Evolutionary conservation across 1,140 invertebrate species (phyloP).

Genomic region (Leptinotarsa defecta): DNA sequence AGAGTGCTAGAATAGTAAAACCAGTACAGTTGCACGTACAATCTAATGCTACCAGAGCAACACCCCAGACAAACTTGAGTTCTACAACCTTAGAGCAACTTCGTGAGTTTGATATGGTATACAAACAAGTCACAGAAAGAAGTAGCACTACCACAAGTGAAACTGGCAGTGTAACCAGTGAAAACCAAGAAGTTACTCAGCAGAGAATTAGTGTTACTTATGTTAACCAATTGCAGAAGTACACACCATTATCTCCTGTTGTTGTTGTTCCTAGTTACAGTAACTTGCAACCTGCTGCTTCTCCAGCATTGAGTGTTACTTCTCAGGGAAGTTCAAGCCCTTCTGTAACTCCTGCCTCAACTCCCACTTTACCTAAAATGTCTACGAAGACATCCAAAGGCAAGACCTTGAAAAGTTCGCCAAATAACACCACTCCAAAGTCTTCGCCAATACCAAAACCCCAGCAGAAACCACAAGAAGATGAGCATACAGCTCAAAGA

Average conservation of each 20-base stretch:
- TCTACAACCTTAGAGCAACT: slow-evolving; percentile 74
- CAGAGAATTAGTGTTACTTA: slow-evolving; percentile 57
- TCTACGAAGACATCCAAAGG: slow-evolving; percentile 62
- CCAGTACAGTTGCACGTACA: slow-evolving; percentile 63
- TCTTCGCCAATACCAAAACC: slow-evolving; percentile 68
- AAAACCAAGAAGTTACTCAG: slow-evolving; percentile 39
- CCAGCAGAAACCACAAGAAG: slow-evolving; percentile 78
- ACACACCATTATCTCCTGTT: slow-evolving; percentile 61
- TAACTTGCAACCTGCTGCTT: slow-evolving; percentile 62
- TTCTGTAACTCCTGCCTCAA: slow-evolving; percentile 61
- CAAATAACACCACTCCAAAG: slow-evolving; percentile 61
- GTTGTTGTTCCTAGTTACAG: slow-evolving; percentile 65
- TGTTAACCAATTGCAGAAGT: slow-evolving; percentile 60
- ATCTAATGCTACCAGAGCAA: slow-evolving; percentile 61
- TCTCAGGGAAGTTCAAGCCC: slow-evolving; percentile 68
- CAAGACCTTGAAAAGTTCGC: slow-evolving; percentile 52
- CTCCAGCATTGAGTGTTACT: slow-evolving; percentile 64
- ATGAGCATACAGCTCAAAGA: slow-evolving; percentile 79
- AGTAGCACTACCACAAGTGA: slow-evolving; percentile 47
- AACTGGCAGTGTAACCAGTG: slow-evolving; percentile 31
- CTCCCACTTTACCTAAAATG: slow-evolving; percentile 58
- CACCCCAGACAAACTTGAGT: slow-evolving; percentile 55
- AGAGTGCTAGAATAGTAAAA: slow-evolving; percentile 60
- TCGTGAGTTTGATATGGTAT: slow-evolving; percentile 79
- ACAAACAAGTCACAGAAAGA: slow-evolving; percentile 79